These are phyloP conservation scores for Alosa sapidissima DNA, from an alignment of 2,797 vertebrate species.

Conservation along the genomic window DNA sequence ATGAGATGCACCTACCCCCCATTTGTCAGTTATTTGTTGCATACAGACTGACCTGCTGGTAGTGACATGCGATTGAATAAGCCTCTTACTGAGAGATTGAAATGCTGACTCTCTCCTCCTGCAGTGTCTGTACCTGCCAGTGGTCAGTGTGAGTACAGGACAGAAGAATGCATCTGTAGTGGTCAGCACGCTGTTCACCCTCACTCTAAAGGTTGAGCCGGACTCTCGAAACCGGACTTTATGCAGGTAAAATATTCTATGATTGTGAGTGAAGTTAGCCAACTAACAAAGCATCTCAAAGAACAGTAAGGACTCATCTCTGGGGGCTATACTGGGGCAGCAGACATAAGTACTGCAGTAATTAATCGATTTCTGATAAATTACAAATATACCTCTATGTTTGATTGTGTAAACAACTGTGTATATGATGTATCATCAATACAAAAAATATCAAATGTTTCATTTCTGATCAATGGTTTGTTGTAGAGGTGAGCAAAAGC, in stretches of 20 bases:
- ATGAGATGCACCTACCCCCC: too few species aligned
- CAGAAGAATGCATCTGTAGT: conserved; percentile 66
- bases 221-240: conserved; percentile 53
- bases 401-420: not conserved
- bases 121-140: conserved; percentile 68
- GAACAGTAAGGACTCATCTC: not conserved
- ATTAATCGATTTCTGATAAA: not conserved
- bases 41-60: too few species aligned
- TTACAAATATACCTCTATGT: not conserved
- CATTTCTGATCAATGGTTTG: not conserved
- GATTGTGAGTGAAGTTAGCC: not conserved
- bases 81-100: not conserved
- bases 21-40: too few species aligned
- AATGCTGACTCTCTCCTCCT: conserved; percentile 26
- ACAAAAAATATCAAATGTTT: not conserved
- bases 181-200: conserved; percentile 66
- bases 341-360: not conserved
- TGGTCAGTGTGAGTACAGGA: conserved; percentile 56
- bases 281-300: not conserved
- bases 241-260: conserved; percentile 69
- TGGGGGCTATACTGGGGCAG: not conserved
- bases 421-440: not conserved
- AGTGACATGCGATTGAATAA: not conserved
- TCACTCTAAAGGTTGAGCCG: conserved; percentile 61
- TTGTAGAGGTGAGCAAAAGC: not conserved